These are phyloP conservation scores for Echiichthys vipera DNA, from an alignment of 2,797 vertebrate genomes.

Conservation along the genomic window DNA sequence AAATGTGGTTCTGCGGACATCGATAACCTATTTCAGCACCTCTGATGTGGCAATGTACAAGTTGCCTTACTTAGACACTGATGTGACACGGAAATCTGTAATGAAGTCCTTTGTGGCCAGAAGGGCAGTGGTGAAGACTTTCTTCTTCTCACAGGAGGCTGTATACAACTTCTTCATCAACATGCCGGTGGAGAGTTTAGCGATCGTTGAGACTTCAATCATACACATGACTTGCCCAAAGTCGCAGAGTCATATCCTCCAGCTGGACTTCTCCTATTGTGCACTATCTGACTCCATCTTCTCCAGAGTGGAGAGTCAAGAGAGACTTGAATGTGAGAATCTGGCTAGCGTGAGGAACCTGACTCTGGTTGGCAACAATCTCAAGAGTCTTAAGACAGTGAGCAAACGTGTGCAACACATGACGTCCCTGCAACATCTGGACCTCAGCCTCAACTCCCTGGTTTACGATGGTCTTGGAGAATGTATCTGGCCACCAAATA, in stretches of 20 bases:
- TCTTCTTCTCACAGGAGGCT: slow-evolving; percentile 78
- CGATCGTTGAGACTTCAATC: slow-evolving; percentile 80
- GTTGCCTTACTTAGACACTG: accelerated
- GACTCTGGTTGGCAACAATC: slow-evolving; percentile 84
- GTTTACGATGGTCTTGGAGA: slow-evolving; percentile 41
- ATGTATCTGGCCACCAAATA: slow-evolving; percentile 84
- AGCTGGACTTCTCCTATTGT: slow-evolving; percentile 87
- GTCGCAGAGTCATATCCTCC: slow-evolving; percentile 75
- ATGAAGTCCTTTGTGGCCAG: slow-evolving; percentile 78
- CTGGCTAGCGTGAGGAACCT: slow-evolving; percentile 80
- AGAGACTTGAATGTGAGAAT: slow-evolving; percentile 77
- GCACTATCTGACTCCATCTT: slow-evolving; percentile 88
- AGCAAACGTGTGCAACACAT: slow-evolving; percentile 84
- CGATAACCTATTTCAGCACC: slow-evolving; percentile 68
- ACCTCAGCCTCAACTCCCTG: slow-evolving; percentile 88
- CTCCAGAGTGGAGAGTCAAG: slow-evolving; percentile 30
- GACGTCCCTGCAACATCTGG: slow-evolving; percentile 84
- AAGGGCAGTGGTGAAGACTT: slow-evolving; percentile 54
- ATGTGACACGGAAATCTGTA: background rate
- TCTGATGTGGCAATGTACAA: slow-evolving; percentile 7
- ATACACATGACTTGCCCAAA: slow-evolving; percentile 90
- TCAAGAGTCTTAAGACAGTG: slow-evolving; percentile 81
- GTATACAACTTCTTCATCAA: slow-evolving; percentile 86
- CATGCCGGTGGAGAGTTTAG: slow-evolving; percentile 83
- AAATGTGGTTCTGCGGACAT: slow-evolving; percentile 76